A percentile compares a stretch with the other conserved stretches of the same genome.
Conservation (phyloP, 1,140 invertebrate species). For the fruit fly (Drosophila melanogaster) region Release_6_plus_ISO1_MT NT_037436.4:16410001-16410500, state of each 20-base stretch:
- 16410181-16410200: constrained; percentile 60
- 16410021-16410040: constrained; percentile 55
- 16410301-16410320: neutral
- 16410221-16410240: constrained; percentile 59
- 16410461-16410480: constrained; percentile 76
- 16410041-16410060: constrained; percentile 61
- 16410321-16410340: too few species aligned
- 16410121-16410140: constrained; percentile 26
- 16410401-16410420: constrained; percentile 70
- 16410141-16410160: constrained; percentile 1
- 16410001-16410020: constrained; percentile 33
- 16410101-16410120: constrained; percentile 66
- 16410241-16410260: neutral
- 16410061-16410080: constrained; percentile 22
- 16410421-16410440: constrained; percentile 64
- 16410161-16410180: constrained; percentile 44
- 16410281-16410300: neutral
- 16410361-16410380: constrained; percentile 35
- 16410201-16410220: constrained; percentile 83
- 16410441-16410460: constrained; percentile 38
- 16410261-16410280: neutral
- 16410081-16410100: constrained; percentile 31
- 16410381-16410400: constrained; percentile 45
- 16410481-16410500: constrained; percentile 74
- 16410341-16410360: neutral